Evolutionary conservation across 2,888 invertebrate species (phyloP), one percentile per base, ranked within the genome.

Genomic region (Ommatoiulus sabulosus): DNA sequence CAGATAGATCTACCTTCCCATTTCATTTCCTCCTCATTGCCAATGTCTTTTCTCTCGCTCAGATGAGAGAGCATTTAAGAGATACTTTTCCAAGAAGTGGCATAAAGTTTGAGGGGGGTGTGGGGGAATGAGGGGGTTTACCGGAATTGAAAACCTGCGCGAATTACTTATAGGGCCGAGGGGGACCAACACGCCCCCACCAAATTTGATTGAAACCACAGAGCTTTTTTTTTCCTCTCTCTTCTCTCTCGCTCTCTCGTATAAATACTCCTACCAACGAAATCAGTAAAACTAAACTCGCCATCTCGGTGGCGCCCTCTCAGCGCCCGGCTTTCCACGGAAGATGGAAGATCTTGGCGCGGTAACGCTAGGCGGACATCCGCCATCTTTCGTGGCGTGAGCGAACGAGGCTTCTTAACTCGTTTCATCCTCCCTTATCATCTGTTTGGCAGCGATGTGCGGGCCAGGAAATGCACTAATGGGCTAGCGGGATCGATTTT

Each of bases 161-260:
- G 72, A 72, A 72, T 72, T 72, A 72, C 72, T 72, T 72, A 72
- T 72, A 20, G 20, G 72, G 72, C 72, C 72, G 20, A 72, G 72
- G 72, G 72, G 72, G 46, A 85, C 44, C 46, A 44, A 44, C 85
- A 85, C 85, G 85, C 85, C 85, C 72, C 72, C 85, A 85, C 85
- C 46, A 85, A 85, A 85, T 85, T 85, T 85, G 85, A 85, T 85
- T 85, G 85, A 85, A 85, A 85, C 85, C 85, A 44, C 85, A 85
- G 46, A 85, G 85, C 46, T 85, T 85, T 85, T 46, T 46, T 85
- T n/a, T 15, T 44, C 43, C n/a, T 20, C 43, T 44, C 44, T 44
- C 85, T 44, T 84, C 85, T 44, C 44, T 85, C 85, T 85, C 6
- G 63, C n/a, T n/a, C n/a, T n/a, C 72, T 85, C 85, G 44, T 85